Conservation (phyloP, 2,113 vertebrate species). For the western clawed frog (Xenopus tropicalis) region DNA sequence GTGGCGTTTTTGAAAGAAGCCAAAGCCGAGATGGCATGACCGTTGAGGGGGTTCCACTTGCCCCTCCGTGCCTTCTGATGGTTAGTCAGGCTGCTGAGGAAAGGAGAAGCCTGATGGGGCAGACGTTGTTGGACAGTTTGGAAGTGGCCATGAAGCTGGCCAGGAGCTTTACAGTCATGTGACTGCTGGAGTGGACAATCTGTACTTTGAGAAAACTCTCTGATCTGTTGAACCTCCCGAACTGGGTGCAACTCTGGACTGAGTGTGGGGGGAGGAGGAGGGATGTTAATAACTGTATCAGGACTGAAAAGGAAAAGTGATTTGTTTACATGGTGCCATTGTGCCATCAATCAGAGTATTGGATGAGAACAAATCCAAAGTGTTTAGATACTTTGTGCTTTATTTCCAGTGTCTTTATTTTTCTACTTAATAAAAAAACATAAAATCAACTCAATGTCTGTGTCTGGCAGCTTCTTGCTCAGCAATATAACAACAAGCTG, state of each 20-base stretch:
- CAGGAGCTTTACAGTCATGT: no score
- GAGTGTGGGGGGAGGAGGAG: conserved; percentile 38
- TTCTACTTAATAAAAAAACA: conserved; percentile 65
- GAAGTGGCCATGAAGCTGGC: not conserved
- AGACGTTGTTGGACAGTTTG: conserved; percentile 12
- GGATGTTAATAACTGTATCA: not conserved
- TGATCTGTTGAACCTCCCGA: not conserved
- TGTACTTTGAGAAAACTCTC: not conserved
- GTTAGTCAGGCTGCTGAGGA: conserved; percentile 23
- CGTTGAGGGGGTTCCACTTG: conserved; percentile 4
- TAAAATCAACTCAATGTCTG: conserved; percentile 36
- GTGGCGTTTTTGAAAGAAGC: conserved; percentile 13
- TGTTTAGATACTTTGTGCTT: conserved; percentile 58
- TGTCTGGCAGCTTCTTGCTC: not conserved
- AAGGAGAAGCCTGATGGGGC: not conserved
- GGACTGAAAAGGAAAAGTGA: not conserved
- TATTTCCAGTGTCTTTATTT: conserved; percentile 54
- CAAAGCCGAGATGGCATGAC: conserved; percentile 14
- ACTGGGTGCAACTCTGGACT: conserved; percentile 31
- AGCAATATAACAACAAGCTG: no score
- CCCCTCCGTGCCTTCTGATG: conserved; percentile 22
- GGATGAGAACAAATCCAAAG: conserved; percentile 64
- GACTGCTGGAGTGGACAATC: conserved; percentile 6
- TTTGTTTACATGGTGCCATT: conserved; percentile 33
- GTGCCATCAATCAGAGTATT: conserved; percentile 63